These are phyloP conservation scores for Xenops minutus DNA, from an alignment of 2,797 vertebrate species.

Conservation along the genomic window DNA sequence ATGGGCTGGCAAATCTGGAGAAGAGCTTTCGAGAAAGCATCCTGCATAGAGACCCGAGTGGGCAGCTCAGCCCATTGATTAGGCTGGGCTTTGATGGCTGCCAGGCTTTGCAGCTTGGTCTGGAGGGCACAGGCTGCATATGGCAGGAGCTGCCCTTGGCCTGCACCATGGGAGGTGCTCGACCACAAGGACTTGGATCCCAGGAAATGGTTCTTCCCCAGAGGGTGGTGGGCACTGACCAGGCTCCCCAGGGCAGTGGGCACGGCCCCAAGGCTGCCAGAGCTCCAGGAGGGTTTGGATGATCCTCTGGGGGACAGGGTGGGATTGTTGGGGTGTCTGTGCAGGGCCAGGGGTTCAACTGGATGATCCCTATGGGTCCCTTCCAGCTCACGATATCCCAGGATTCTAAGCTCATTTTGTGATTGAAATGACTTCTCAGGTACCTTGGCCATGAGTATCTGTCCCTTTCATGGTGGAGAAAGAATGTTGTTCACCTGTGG, in stretches of 20 bases:
- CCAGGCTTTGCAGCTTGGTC: neutral
- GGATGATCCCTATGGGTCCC: rapidly evolving
- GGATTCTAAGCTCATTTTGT: neutral
- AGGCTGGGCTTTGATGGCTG: neutral
- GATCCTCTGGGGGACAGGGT: neutral
- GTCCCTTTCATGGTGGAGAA: neutral
- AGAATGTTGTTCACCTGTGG: neutral
- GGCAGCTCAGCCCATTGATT: neutral
- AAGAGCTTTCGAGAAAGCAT: neutral
- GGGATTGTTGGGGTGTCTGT: neutral
- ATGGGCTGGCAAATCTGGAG: neutral
- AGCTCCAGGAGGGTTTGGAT: neutral
- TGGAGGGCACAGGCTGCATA: rapidly evolving
- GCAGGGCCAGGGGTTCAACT: rapidly evolving
- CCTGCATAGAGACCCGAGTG: rapidly evolving
- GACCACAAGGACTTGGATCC: rapidly evolving
- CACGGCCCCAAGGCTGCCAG: neutral
- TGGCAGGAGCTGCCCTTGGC: neutral
- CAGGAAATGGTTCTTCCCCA: neutral
- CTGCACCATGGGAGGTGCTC: rapidly evolving
- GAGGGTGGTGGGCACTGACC: neutral
- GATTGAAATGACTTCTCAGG: neutral
- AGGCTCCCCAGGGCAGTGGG: neutral
- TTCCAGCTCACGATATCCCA: neutral
- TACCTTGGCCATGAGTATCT: neutral